phyloP scores from a whole-genome alignment of 1,140 invertebrate species.

The Pectinophora gossypiella region DNA sequence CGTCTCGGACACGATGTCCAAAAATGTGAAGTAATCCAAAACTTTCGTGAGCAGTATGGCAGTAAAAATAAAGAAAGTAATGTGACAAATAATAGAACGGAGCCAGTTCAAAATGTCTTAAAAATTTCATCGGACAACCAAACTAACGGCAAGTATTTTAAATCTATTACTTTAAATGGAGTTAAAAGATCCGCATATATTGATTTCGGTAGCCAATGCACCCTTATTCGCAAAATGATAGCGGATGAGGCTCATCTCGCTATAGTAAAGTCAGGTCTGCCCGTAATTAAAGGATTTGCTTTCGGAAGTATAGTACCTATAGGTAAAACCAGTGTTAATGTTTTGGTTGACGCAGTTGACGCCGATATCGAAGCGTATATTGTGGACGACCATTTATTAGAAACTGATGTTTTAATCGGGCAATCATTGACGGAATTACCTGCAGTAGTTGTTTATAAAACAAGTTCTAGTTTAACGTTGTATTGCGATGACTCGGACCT shows the following conservation, averaged over 20 bases:
- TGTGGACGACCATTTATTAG: conserved; percentile 1
- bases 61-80: background rate
- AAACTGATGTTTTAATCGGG: conserved; percentile 11
- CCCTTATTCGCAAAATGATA: background rate
- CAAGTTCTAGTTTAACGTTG: background rate
- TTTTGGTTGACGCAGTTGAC: conserved; percentile 5
- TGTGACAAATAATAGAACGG: background rate
- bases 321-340: background rate
- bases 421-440: conserved; percentile 10
- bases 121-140: background rate
- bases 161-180: conserved; percentile 3
- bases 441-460: conserved; percentile 5
- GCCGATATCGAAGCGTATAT: conserved; percentile 5
- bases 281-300: conserved; percentile 11
- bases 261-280: background rate
- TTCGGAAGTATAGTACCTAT: conserved; percentile 1
- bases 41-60: background rate
- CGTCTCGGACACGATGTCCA: conserved; percentile 6
- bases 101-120: background rate
- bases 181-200: background rate
- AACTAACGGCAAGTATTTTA: conserved; percentile 4
- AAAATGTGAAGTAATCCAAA: background rate
- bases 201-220: conserved; percentile 15
- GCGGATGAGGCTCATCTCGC: background rate
- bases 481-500: conserved; percentile 5